Conservation (phyloP, 1,140 invertebrate genomes). For the Aphidius ervi region DNA sequence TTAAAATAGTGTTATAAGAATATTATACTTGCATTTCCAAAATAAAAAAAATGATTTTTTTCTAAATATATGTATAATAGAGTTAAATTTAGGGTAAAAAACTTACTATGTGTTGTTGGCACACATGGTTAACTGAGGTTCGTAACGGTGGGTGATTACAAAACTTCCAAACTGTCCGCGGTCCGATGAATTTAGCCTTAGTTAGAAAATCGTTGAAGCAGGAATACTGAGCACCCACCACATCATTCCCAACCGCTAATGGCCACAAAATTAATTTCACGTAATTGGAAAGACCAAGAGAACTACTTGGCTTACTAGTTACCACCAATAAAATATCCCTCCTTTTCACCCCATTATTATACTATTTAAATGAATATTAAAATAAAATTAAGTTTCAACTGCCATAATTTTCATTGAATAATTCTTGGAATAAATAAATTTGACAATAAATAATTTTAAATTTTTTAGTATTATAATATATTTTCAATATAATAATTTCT, state of each 20-base stretch:
- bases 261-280: slow-evolving; percentile 50
- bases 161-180: slow-evolving; percentile 23
- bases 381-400: no score
- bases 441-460: no score
- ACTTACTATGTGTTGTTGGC: background rate
- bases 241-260: slow-evolving; percentile 38
- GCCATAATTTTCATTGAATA: no score
- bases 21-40: background rate
- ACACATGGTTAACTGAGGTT: slow-evolving; percentile 11
- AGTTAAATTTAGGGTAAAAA: background rate
- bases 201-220: slow-evolving; percentile 40
- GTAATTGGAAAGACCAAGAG: slow-evolving; percentile 40
- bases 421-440: no score
- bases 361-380: no score
- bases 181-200: slow-evolving; percentile 26
- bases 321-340: slow-evolving; percentile 49
- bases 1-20: slow-evolving; percentile 32
- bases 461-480: slow-evolving; percentile 48
- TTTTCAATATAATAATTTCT: slow-evolving; percentile 55
- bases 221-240: slow-evolving; percentile 10
- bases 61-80: no score
- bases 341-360: slow-evolving; percentile 23
- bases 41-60: background rate
- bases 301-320: slow-evolving; percentile 48
- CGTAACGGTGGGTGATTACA: slow-evolving; percentile 21